A percentile compares a stretch with the other conserved stretches of the same genome.
Conservation (phyloP, 2,113 vertebrate genomes). For the Anoura caudifer region DNA sequence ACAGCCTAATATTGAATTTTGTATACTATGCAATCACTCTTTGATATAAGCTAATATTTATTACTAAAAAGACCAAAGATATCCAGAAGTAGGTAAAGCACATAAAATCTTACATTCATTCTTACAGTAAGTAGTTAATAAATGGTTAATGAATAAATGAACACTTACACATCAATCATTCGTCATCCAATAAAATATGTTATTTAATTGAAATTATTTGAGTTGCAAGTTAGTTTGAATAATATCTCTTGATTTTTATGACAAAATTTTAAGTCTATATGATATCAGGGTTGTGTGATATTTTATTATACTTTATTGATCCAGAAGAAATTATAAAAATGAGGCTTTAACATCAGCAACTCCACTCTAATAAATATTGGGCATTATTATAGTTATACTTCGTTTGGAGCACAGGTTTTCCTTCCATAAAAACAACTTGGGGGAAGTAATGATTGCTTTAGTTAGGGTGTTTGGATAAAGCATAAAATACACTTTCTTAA, state of each 20-base stretch:
- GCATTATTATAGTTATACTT: neutral
- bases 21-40: neutral
- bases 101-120: neutral
- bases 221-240: neutral
- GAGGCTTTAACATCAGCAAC: neutral
- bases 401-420: neutral
- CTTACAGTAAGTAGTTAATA: neutral
- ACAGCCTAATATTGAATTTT: neutral
- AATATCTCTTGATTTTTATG: neutral
- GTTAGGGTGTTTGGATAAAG: neutral
- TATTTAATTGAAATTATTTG: neutral
- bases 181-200: neutral
- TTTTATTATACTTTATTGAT: neutral
- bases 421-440: neutral
- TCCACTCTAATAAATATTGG: neutral
- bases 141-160: neutral
- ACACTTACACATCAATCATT: neutral
- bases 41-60: neutral
- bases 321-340: neutral
- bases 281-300: neutral
- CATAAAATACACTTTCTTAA: slow-evolving; percentile 13
- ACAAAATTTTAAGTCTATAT: neutral
- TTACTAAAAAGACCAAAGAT: neutral
- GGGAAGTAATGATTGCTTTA: neutral
- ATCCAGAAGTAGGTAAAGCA: neutral